Percentiles rank a stretch among this genome's conserved stretches.
These are phyloP conservation scores for Charina bottae DNA, from an alignment of 2,113 vertebrate genomes.

Conservation along the genomic window DNA sequence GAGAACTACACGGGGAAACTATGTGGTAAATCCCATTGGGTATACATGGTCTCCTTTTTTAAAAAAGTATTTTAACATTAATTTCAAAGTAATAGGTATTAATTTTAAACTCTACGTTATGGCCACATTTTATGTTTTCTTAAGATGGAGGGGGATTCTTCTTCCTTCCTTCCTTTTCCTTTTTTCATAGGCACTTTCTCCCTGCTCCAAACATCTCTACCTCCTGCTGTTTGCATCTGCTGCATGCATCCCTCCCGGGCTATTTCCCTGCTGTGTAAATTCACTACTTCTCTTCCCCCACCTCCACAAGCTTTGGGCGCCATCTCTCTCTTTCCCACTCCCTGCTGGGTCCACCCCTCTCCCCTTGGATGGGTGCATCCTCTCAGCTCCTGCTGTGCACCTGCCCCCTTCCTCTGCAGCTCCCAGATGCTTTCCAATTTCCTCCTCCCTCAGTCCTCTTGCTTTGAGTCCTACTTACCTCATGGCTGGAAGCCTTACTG, in stretches of 20 bases:
- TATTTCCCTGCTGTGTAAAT: conserved; percentile 63
- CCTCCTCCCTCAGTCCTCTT: conserved; percentile 33
- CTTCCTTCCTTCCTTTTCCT: conserved; percentile 35
- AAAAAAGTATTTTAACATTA: neutral
- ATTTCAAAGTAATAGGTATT: conserved; percentile 37
- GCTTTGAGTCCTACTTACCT: neutral
- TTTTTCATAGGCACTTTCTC: conserved; percentile 24
- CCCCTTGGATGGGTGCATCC: conserved; percentile 45
- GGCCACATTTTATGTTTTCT: conserved; percentile 40
- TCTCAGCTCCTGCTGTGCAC: conserved; percentile 27
- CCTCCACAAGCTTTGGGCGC: conserved; percentile 48
- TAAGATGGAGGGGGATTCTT: conserved; percentile 39
- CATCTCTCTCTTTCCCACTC: conserved; percentile 49
- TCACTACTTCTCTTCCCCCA: conserved; percentile 57
- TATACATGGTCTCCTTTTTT: neutral
- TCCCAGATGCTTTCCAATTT: conserved; percentile 36
- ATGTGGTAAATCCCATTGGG: neutral
- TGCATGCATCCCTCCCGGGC: conserved; percentile 56
- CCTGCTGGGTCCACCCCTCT: conserved; percentile 57
- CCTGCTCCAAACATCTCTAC: conserved; percentile 51
- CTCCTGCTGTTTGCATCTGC: conserved; percentile 72
- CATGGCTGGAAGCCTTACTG: neutral
- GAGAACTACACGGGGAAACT: neutral
- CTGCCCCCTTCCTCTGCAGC: conserved; percentile 47
- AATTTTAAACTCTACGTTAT: conserved; percentile 41